Evolutionary conservation across 2,797 vertebrate species (phyloP).

Genomic region (Odontamblyopus rebecca): DNA sequence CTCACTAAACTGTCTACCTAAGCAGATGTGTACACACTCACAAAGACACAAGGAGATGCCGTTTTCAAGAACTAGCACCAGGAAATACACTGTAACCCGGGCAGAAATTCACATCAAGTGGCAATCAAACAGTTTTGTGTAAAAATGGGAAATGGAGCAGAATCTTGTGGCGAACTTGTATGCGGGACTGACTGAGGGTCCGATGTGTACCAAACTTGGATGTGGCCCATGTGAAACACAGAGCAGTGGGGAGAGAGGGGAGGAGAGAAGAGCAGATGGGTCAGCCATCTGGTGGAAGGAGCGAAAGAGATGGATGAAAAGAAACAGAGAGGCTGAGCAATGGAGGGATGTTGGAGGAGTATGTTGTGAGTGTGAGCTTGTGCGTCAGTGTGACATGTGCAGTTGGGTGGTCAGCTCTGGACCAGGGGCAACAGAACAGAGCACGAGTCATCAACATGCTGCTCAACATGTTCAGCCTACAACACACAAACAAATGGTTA

Average conservation of each 20-base stretch:
- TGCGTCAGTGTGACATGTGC: conserved; percentile 32
- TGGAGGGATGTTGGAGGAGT: conserved; percentile 32
- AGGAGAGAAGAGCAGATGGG: conserved; percentile 79
- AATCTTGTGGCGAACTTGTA: conserved; percentile 33
- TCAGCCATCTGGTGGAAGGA: conserved; percentile 82
- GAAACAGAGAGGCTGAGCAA: conserved; percentile 59
- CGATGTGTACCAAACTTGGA: conserved; percentile 62
- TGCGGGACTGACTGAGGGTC: conserved; percentile 47
- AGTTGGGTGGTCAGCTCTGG: conserved; percentile 38
- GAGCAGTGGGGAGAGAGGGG: conserved; percentile 51
- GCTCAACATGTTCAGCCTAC: conserved; percentile 33
- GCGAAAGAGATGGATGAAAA: conserved; percentile 73
- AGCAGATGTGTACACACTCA: conserved; percentile 63
- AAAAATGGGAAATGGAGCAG: conserved; percentile 42
- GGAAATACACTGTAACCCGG: conserved; percentile 45
- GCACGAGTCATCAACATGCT: conserved; percentile 33
- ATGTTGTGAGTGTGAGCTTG: conserved; percentile 25
- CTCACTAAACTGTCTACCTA: conserved; percentile 62
- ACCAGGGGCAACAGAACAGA: conserved; percentile 51
- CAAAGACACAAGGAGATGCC: conserved; percentile 30
- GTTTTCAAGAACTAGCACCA: conserved; percentile 36
- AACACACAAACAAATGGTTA: conserved; percentile 12
- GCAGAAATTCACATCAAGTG: conserved; percentile 19
- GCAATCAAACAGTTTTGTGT: conserved; percentile 45
- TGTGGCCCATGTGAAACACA: conserved; percentile 62